Conservation (phyloP, 2,888 invertebrate genomes). For the Amaurobius ferox region DNA sequence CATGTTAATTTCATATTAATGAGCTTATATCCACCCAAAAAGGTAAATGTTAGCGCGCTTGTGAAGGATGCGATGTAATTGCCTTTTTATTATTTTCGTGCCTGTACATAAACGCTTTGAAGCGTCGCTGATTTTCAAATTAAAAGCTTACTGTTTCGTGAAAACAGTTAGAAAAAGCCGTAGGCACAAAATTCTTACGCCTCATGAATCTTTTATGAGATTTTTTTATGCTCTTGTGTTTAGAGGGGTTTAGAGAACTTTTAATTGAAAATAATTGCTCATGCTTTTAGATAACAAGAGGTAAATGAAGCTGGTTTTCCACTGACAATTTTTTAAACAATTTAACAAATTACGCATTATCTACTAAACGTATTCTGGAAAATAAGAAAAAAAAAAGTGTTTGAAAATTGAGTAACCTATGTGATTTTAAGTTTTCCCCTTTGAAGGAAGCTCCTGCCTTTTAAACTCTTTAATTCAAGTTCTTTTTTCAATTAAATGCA, state of each 20-base stretch:
- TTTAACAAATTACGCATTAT: not conserved
- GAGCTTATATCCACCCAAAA: not conserved
- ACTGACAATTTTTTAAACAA: not conserved
- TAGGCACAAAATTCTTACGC: not conserved
- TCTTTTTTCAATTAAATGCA: too few relatives aligned
- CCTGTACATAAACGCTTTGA: not conserved
- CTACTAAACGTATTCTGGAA: not conserved
- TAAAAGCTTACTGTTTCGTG: not conserved
- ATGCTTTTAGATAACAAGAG: not conserved
- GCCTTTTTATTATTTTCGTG: not conserved
- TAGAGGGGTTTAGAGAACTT: not conserved
- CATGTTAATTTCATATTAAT: not conserved
- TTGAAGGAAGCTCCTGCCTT: too few relatives aligned
- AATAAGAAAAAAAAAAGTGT: not conserved
- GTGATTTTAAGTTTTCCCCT: too few relatives aligned
- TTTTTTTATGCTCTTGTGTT: not conserved
- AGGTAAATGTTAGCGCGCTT: not conserved
- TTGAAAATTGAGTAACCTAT: too few relatives aligned
- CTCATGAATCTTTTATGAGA: conserved; percentile 9
- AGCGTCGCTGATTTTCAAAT: not conserved
- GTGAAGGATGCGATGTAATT: not conserved
- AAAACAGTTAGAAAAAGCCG: not conserved
- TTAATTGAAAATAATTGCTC: conserved; percentile 7
- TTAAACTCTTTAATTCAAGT: too few relatives aligned
- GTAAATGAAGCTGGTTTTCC: not conserved